Percentiles rank a stretch among this genome's conserved stretches.
These are phyloP conservation scores for Willowsia nigromaculata DNA, from an alignment of 2,888 invertebrate genomes.

Conservation along the genomic window DNA sequence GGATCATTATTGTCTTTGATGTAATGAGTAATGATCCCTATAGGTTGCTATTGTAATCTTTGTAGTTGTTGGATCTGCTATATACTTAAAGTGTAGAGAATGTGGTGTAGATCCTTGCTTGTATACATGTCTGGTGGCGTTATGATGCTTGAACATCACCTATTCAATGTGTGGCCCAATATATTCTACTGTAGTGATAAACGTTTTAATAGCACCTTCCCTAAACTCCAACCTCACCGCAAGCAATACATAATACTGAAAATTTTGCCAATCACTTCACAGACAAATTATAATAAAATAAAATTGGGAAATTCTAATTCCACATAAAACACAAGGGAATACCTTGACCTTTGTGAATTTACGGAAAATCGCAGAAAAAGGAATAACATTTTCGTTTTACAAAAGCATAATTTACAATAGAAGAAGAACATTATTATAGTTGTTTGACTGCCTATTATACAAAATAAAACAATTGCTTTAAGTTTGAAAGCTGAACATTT, in stretches of 20 bases:
- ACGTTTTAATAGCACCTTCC: not conserved
- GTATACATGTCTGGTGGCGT: not conserved
- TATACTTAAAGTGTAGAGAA: no score
- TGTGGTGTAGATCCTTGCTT: no score
- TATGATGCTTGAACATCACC: not conserved
- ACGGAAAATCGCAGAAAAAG: not conserved
- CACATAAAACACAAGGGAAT: not conserved
- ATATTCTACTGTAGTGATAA: not conserved
- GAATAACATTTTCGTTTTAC: not conserved
- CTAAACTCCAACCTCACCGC: not conserved
- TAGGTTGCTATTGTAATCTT: no score
- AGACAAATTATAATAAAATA: not conserved
- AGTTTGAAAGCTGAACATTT: no score
- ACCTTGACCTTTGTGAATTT: constrained; percentile 31
- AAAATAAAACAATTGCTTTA: no score
- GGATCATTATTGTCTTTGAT: constrained; percentile 1
- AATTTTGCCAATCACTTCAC: not conserved
- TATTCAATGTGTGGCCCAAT: not conserved
- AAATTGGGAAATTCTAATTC: not conserved
- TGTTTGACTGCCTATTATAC: no score
- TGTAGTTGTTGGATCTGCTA: no score
- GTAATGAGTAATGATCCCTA: not conserved
- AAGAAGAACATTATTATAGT: no score
- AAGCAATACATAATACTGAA: not conserved
- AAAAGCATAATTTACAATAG: not conserved